A percentile compares a stretch with the other conserved stretches of the same genome.
Conservation (phyloP, 2,888 invertebrate species). For the Orthosia gothica region DNA sequence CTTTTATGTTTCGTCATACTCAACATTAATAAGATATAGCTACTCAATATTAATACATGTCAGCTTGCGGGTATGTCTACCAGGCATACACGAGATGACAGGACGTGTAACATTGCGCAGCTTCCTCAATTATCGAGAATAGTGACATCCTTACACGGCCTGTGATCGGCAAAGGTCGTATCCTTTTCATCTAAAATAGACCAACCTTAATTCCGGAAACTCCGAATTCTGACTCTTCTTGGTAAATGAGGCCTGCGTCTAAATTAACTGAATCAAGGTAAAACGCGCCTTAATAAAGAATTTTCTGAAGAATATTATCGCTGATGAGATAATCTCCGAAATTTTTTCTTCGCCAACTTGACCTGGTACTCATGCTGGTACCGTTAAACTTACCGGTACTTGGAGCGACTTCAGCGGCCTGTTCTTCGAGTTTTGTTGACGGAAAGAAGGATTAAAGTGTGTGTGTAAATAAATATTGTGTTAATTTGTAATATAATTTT, state of each 20-base stretch:
- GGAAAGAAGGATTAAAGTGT: no score
- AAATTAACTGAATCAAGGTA: no score
- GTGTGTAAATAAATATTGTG: no score
- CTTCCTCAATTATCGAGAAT: conserved; percentile 40
- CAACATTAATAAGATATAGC: background rate
- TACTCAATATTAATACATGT: conserved; percentile 37
- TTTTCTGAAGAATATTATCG: no score
- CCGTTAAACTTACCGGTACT: no score
- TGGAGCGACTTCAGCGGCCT: no score
- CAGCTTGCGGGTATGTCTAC: conserved; percentile 3
- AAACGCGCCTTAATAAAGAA: no score
- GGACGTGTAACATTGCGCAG: conserved; percentile 20
- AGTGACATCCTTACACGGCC: conserved; percentile 5
- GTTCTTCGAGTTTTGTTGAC: no score
- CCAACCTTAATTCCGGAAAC: conserved; percentile 19
- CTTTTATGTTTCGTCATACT: conserved; percentile 14
- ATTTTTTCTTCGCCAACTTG: no score
- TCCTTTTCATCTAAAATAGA: conserved; percentile 44
- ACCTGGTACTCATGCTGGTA: no score
- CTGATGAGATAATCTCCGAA: no score
- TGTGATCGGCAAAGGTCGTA: conserved; percentile 22
- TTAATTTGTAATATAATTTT: no score
- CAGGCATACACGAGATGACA: conserved; percentile 19
- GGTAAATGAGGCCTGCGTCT: background rate
- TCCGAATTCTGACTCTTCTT: conserved; percentile 5